Conservation (phyloP, 2,888 invertebrate species). For the Hirtodrosophila alboralis region DNA sequence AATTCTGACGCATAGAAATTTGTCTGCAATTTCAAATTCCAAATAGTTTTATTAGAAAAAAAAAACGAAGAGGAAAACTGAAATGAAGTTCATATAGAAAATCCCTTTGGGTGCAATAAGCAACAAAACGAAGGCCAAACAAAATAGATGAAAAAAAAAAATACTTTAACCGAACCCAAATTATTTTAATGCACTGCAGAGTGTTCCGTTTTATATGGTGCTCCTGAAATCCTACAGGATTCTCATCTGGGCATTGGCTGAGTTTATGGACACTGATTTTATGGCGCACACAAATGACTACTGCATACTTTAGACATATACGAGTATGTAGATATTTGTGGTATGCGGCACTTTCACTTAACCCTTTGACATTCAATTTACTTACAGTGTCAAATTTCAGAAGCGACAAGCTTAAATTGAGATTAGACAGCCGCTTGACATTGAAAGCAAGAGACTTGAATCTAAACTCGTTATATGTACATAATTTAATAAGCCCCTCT, state of each 20-base stretch:
- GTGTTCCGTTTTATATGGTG: conserved; percentile 10
- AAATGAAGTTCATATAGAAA: conserved; percentile 30
- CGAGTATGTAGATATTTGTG: neutral
- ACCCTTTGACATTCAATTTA: conserved; percentile 73
- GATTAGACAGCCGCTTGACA: conserved; percentile 64
- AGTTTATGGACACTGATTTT: conserved; percentile 61
- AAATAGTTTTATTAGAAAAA: conserved; percentile 32
- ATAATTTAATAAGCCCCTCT: conserved; percentile 72
- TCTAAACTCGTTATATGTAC: conserved; percentile 44
- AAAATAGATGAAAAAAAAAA: conserved; percentile 27
- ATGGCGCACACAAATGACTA: conserved; percentile 39
- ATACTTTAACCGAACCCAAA: conserved; percentile 43
- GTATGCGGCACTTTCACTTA: conserved; percentile 52
- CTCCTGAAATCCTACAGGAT: conserved; percentile 9
- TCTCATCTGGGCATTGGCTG: conserved; percentile 13
- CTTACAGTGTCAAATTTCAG: conserved; percentile 51
- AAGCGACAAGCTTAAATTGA: conserved; percentile 54
- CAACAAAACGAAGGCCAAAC: conserved; percentile 26
- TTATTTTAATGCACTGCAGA: conserved; percentile 55
- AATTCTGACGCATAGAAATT: conserved; percentile 64
- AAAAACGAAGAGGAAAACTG: conserved; percentile 12
- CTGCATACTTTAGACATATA: conserved; percentile 38
- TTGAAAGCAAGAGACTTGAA: conserved; percentile 31
- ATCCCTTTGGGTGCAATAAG: conserved; percentile 64
- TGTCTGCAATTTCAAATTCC: conserved; percentile 53